phyloP scores from a whole-genome alignment of 2,888 invertebrate species.

The Metellina segmentata region DNA sequence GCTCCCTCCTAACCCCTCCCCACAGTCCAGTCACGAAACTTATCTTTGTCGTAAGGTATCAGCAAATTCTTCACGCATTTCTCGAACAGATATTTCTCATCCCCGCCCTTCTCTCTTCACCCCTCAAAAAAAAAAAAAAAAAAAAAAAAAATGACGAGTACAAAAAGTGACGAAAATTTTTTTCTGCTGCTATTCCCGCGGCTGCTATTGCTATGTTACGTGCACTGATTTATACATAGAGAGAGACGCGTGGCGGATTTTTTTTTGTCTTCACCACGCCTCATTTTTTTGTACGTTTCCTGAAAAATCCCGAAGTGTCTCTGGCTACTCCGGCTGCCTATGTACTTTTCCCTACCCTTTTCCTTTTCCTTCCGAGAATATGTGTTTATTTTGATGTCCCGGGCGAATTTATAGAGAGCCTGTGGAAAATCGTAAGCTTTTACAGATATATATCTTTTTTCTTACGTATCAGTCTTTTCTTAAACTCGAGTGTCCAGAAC shows the following conservation, averaged over 20 bases:
- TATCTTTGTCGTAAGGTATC: constrained; percentile 69
- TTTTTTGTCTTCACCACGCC: constrained; percentile 2
- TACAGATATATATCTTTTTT: background rate
- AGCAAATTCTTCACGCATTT: constrained; percentile 64
- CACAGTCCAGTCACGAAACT: constrained; percentile 54
- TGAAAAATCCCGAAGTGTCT: constrained; percentile 43
- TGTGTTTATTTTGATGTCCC: constrained; percentile 53
- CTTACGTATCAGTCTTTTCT: constrained; percentile 20
- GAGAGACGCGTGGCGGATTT: background rate
- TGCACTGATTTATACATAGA: constrained; percentile 70
- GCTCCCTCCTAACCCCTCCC: background rate
- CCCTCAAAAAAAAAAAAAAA: background rate
- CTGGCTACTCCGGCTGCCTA: background rate
- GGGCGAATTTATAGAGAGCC: constrained; percentile 28
- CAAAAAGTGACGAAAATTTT: constrained; percentile 52
- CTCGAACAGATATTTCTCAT: constrained; percentile 44
- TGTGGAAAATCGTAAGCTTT: constrained; percentile 36
- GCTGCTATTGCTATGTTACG: constrained; percentile 62
- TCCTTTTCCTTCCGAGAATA: background rate
- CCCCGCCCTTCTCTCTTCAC: background rate
- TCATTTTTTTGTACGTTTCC: constrained; percentile 27
- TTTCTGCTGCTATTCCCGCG: constrained; percentile 25
- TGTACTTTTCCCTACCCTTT: background rate
- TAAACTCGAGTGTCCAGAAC: constrained; percentile 39
- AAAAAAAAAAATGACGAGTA: constrained; percentile 4